Percentiles rank a stretch among this genome's conserved stretches.
Evolutionary conservation across 2,888 invertebrate genomes (phyloP).

Genomic region (Maniola hyperantus): DNA sequence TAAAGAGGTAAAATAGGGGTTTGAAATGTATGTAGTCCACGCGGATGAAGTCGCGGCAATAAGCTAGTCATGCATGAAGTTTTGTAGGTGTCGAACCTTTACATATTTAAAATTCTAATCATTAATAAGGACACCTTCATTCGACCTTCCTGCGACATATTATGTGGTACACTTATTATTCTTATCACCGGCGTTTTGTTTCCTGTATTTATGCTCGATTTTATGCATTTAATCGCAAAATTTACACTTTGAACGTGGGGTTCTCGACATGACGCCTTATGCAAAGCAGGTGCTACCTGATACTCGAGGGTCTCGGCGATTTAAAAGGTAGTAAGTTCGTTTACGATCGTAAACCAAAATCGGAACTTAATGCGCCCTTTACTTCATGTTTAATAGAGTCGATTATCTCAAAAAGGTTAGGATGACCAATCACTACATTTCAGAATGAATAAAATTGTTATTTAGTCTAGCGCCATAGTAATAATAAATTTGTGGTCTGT

Average conservation of each 20-base stretch:
- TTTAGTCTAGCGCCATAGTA: constrained; percentile 17
- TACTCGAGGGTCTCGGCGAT: constrained; percentile 58
- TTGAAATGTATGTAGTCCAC: too few relatives aligned
- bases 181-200: constrained; percentile 65
- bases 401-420: constrained; percentile 6
- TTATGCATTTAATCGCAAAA: constrained; percentile 77
- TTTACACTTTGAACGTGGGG: constrained; percentile 76
- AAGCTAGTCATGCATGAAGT: neutral
- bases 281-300: constrained; percentile 82
- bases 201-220: constrained; percentile 67
- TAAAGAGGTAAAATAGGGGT: too few relatives aligned
- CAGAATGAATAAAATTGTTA: constrained; percentile 11
- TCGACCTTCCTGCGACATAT: constrained; percentile 57
- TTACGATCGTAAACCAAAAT: constrained; percentile 17
- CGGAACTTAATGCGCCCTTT: constrained; percentile 15
- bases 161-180: constrained; percentile 60
- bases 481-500: constrained; percentile 34
- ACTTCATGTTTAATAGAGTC: constrained; percentile 18
- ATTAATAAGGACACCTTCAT: constrained; percentile 62
- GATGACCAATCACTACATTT: constrained; percentile 33
- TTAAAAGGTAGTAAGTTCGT: constrained; percentile 36
- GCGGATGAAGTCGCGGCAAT: too few relatives aligned
- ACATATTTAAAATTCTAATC: constrained; percentile 37
- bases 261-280: constrained; percentile 79
- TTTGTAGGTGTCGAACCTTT: neutral